Evolutionary conservation across 2,888 invertebrate species (phyloP).

Genomic region (Temnothorax ravouxi): DNA sequence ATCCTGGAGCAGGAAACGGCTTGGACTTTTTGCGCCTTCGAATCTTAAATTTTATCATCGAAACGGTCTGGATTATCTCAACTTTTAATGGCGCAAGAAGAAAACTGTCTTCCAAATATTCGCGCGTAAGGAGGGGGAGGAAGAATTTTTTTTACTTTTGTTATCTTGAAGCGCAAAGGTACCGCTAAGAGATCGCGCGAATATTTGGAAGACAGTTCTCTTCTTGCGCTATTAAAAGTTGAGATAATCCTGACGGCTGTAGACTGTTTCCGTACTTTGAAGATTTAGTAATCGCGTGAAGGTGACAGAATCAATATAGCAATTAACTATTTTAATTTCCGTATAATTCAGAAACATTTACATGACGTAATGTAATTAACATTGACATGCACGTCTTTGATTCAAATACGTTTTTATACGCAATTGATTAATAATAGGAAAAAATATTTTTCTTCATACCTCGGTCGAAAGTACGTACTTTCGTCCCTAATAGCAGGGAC

Average conservation of each 20-base stretch:
- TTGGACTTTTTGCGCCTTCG: conserved; percentile 67
- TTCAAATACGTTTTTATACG: neutral
- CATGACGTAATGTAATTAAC: neutral
- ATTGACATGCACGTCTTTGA: neutral
- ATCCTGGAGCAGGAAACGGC: conserved; percentile 67
- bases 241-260: conserved; percentile 26
- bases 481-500: too few relatives aligned
- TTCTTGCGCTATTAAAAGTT: conserved; percentile 21
- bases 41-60: conserved; percentile 49
- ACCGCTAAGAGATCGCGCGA: neutral
- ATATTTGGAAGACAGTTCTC: conserved; percentile 16
- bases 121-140: neutral
- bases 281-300: neutral
- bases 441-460: too few relatives aligned
- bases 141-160: neutral
- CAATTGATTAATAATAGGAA: neutral
- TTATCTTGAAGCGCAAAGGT: neutral
- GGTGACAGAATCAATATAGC: neutral
- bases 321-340: conserved; percentile 1
- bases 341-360: neutral
- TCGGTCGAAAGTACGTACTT: too few relatives aligned
- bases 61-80: conserved; percentile 40
- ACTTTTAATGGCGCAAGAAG: conserved; percentile 26
- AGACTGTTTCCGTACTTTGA: neutral
- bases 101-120: conserved; percentile 17